Evolutionary conservation across 2,888 invertebrate genomes (phyloP), one percentile per base, ranked within the genome.

Genomic region (Thera obeliscata): DNA sequence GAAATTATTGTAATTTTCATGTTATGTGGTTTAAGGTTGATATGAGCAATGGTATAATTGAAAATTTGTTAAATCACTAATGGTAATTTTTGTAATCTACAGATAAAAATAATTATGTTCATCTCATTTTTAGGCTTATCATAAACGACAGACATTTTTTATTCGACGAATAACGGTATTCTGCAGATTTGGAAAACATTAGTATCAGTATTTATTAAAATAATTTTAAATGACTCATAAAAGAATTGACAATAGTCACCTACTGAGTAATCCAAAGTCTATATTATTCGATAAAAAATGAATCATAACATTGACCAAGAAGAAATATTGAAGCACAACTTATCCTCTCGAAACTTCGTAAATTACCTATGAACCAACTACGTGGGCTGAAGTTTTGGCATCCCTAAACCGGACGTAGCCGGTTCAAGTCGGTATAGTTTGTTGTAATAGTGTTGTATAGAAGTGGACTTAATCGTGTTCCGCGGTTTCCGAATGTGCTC

Each of bases 401-500:
- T 64, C 74, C 74, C 74, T 74, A 70, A 57, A 85, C 79, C 77
- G 69, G 74, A 71, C 74, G 70, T 74, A 74, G 76, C 79, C 71
- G 72, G 79, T 74, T 76, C 72, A 76, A 77, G 76, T 74, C 75
- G 72, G 77, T 82, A 72, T 70, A 86, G 81, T 83, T 83, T 84
- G 84, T 83, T 83, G 85, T 83, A 83, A 81, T 81, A 80, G 79
- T 74, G 81, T 79, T 78, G 81, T 79, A 79, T 78, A 81, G 79
- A 73, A 78, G 76, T 80, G 79, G 83, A 82, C 84, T 84, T 86
- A 86, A 85, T 87, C 84, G 84, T 78, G 83, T 83, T 84, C 78
- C 76, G 85, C 78, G 86, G 87, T 85, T 82, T 81, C 74, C 77
- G 79, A 80, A 83, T 83, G 81, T 79, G 82, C 80, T 73, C 66